Base-by-base conservation (phyloP, 1,140 invertebrate genomes). In the Drosophila pallidifrons region DNA sequence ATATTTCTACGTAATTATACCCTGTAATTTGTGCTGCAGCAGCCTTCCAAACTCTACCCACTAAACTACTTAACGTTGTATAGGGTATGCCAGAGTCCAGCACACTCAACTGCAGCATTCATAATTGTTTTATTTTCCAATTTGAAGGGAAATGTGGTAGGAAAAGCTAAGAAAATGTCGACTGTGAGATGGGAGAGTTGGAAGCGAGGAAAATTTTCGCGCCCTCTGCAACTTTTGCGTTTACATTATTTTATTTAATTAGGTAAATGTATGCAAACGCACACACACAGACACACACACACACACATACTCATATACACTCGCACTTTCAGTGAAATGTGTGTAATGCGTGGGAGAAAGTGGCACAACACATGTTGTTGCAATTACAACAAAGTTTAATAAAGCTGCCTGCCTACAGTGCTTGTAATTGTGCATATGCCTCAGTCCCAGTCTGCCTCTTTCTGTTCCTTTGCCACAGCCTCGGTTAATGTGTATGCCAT, bases 181-280 rank as follows among this genome's bases (percentile, higher is more conserved):
- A 35, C 16, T 49, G 20, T 28, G n/a, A 3, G n/a, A 20, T 5
- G n/a, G 7, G 5, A n/a, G 25, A 11, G 59, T 51, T 20, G 11
- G 47, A 16, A 25, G 8, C 59, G 43, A 58, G 66, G 28, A 58
- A 52, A 52, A 77, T 79, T 80, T 69, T 77, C 73, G 83, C 83
- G 85, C 80, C 69, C 76, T 77, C 66, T 75, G 85, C 85, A 88
- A 89, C 77, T 89, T 83, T 87, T 78, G 66, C 83, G 77, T 73
- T 89, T 85, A 85, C 85, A 88, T 89, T 88, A 88, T 88, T 89
- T 89, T 89, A 88, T 89, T 89, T 89, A 89, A 88, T 88, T 88
- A 88, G 83, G 85, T 83, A 88, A 89, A 88, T 89, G 85, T 88
- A 88, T 89, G 83, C 83, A 88, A 79, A 79, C 64, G 66, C 78